Conservation (phyloP, 2,888 invertebrate species). For the Scotopteryx bipunctaria region DNA sequence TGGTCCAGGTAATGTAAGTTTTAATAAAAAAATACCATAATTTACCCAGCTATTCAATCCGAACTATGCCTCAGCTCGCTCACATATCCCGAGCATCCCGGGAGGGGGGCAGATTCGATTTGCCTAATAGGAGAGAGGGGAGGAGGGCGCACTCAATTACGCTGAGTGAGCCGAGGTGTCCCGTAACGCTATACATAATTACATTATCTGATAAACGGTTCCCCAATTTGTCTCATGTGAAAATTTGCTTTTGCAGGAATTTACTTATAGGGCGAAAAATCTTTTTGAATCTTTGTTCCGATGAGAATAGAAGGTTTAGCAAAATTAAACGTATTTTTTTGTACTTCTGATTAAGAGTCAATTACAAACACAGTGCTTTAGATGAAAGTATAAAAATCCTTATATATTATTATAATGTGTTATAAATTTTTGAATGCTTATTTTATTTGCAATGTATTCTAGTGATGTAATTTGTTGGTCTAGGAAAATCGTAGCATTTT, state of each 20-base stretch:
- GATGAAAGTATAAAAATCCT: no score
- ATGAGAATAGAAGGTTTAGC: neutral
- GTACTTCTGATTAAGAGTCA: no score
- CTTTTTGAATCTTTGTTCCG: neutral
- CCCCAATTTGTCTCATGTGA: conserved; percentile 37
- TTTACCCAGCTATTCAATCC: conserved; percentile 1
- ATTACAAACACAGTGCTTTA: no score
- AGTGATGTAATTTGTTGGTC: no score
- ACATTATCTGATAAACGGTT: conserved; percentile 79
- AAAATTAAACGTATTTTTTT: no score
- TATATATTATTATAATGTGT: no score
- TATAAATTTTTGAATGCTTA: no score
- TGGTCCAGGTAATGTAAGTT: no score
- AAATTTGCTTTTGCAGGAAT: conserved; percentile 30
- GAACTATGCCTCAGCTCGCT: conserved; percentile 27
- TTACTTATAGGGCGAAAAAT: neutral
- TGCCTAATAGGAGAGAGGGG: conserved; percentile 78
- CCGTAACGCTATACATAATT: conserved; percentile 76
- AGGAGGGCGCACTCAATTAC: conserved; percentile 70
- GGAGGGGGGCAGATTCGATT: conserved; percentile 72
- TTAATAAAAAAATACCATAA: neutral
- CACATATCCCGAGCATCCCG: conserved; percentile 25
- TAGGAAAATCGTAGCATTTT: no score
- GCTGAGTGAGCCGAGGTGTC: conserved; percentile 75
- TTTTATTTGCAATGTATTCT: no score